These are phyloP conservation scores for Salarias fasciatus DNA, from an alignment of 2,797 vertebrate genomes.

Conservation along the genomic window DNA sequence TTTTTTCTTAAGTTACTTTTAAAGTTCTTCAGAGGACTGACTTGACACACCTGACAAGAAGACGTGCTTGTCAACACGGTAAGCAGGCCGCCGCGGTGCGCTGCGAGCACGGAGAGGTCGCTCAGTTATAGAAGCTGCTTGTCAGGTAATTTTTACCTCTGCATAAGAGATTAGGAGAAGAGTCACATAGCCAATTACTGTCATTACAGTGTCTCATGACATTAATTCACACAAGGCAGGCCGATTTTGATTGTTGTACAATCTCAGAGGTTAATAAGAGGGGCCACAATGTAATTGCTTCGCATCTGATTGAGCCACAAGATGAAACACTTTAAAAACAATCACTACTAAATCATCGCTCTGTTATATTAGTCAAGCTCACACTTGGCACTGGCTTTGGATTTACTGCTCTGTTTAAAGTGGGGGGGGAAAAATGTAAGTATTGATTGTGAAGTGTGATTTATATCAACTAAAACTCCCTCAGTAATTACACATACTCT, in stretches of 20 bases:
- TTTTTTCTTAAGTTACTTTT: conserved; percentile 37
- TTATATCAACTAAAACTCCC: too few relatives aligned
- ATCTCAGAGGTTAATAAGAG: conserved; percentile 59
- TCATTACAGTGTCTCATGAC: conserved; percentile 60
- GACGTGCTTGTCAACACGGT: conserved; percentile 55
- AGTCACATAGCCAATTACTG: conserved; percentile 68
- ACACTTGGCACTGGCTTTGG: too few relatives aligned
- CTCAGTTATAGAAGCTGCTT: conserved; percentile 49
- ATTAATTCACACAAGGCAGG: conserved; percentile 43
- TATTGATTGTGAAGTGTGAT: too few relatives aligned
- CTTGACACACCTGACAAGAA: conserved; percentile 61
- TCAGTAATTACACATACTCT: too few relatives aligned
- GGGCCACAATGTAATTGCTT: conserved; percentile 37
- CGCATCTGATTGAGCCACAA: conserved; percentile 35
- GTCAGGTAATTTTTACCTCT: conserved; percentile 70
- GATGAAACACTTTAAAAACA: conserved; percentile 39
- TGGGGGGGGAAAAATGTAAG: too few relatives aligned
- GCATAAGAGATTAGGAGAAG: conserved; percentile 59
- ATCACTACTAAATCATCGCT: conserved; percentile 36
- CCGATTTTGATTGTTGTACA: conserved; percentile 39
- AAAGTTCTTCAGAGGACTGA: conserved; percentile 50
- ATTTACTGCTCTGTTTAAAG: too few relatives aligned
- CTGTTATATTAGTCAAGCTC: conserved; percentile 18
- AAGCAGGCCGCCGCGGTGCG: conserved; percentile 57
- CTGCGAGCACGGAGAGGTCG: conserved; percentile 58